Conservation (phyloP, 2,888 invertebrate genomes). For the Cloeon dipterum region DNA sequence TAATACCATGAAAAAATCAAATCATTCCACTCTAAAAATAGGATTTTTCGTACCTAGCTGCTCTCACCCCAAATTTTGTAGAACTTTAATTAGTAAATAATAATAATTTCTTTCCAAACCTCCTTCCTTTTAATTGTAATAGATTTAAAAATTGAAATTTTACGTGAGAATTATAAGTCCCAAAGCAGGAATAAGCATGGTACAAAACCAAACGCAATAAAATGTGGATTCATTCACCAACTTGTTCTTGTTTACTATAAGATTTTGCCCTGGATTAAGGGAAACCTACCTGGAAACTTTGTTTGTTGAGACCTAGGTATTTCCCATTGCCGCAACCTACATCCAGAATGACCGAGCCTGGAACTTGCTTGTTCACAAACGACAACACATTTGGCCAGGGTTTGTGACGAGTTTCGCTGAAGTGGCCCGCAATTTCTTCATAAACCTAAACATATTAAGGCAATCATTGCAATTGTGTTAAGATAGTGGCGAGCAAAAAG, state of each 20-base stretch:
- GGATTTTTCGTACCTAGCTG: too few relatives aligned
- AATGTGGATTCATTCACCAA: too few relatives aligned
- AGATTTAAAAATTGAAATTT: background rate
- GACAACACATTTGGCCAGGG: conserved; percentile 80
- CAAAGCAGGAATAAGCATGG: too few relatives aligned
- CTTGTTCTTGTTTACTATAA: too few relatives aligned
- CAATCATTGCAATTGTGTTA: background rate
- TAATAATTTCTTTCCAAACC: too few relatives aligned
- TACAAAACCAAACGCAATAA: too few relatives aligned
- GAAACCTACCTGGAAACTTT: conserved; percentile 32
- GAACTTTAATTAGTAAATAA: too few relatives aligned
- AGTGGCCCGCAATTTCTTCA: conserved; percentile 82
- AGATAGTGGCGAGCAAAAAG: background rate
- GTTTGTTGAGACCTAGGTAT: conserved; percentile 44
- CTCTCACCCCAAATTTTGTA: too few relatives aligned
- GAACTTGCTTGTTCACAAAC: conserved; percentile 43
- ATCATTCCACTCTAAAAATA: too few relatives aligned
- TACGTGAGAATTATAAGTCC: conserved; percentile 6
- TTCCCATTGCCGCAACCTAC: conserved; percentile 98
- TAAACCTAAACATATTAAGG: conserved; percentile 39
- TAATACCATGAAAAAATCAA: too few relatives aligned
- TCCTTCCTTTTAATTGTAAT: too few relatives aligned
- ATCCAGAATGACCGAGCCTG: conserved; percentile 58
- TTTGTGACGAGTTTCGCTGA: conserved; percentile 81
- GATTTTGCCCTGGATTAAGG: too few relatives aligned